Percentiles rank a stretch among this genome's conserved stretches.
Evolutionary conservation across 1,140 invertebrate species (phyloP).

Genomic region (Vanessa tameamea): DNA sequence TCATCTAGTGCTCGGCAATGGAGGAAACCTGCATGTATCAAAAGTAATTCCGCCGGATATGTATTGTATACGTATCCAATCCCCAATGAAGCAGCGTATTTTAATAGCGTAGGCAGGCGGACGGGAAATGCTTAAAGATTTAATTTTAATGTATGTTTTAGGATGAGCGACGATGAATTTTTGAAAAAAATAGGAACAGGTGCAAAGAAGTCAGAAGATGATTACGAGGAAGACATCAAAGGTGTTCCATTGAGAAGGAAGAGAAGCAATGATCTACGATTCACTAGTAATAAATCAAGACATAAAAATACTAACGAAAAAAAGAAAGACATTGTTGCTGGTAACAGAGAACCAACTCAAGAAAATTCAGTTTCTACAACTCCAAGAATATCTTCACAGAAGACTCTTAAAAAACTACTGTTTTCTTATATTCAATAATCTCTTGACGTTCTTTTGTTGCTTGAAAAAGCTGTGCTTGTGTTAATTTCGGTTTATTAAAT

Average conservation of each 20-base stretch:
- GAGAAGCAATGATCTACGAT: background rate
- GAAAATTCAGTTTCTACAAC: background rate
- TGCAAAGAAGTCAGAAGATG: slow-evolving; percentile 15
- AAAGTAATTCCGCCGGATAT: too few species aligned
- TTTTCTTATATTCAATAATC: background rate
- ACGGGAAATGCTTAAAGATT: too few species aligned
- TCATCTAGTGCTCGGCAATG: too few species aligned
- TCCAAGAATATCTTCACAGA: background rate
- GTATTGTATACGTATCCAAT: too few species aligned
- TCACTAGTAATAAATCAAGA: background rate
- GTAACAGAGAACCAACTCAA: background rate
- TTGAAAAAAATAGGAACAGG: slow-evolving; percentile 19
- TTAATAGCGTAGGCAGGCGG: too few species aligned
- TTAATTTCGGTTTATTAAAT: background rate
- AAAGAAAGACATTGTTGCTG: background rate
- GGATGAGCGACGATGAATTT: slow-evolving; percentile 19
- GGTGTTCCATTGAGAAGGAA: slow-evolving; percentile 21
- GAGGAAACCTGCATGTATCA: too few species aligned
- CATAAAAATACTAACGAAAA: background rate
- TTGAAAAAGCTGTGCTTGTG: background rate
- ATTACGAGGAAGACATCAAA: slow-evolving; percentile 30
- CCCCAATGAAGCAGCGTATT: too few species aligned
- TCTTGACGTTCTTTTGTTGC: background rate
- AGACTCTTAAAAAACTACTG: background rate
- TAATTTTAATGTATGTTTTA: background rate